Conservation (phyloP, 2,888 invertebrate species). For the Iselma pallidipennis region DNA sequence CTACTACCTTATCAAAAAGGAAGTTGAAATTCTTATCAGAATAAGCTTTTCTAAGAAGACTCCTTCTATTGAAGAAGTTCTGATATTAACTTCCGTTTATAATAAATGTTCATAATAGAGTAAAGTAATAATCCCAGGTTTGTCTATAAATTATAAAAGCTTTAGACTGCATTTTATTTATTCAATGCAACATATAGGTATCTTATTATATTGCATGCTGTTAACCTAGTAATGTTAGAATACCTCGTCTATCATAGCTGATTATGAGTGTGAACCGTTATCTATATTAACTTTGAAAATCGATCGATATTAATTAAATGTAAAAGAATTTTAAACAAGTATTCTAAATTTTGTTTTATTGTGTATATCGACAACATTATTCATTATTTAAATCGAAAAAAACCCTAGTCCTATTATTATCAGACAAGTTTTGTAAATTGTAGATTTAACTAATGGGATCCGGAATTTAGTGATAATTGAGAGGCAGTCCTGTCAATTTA, state of each 20-base stretch:
- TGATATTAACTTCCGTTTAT: neutral
- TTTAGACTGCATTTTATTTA: neutral
- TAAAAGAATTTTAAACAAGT: too few relatives aligned
- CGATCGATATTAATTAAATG: too few relatives aligned
- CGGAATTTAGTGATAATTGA: neutral
- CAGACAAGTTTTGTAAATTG: neutral
- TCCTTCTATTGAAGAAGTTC: too few relatives aligned
- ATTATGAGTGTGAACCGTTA: neutral
- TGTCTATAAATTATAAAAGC: neutral
- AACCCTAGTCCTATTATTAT: neutral
- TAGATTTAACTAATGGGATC: neutral
- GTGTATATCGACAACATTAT: too few relatives aligned
- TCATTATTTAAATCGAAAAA: neutral
- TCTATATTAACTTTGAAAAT: neutral
- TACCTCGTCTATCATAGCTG: neutral
- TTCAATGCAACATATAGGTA: neutral
- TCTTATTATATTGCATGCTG: neutral
- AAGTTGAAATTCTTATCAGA: too few relatives aligned
- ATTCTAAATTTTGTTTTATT: too few relatives aligned
- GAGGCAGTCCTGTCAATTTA: slow-evolving; percentile 12
- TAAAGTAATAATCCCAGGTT: neutral
- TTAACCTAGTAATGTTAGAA: neutral
- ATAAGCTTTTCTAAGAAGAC: too few relatives aligned
- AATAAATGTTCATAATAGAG: neutral
- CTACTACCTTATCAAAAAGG: too few relatives aligned